Evolutionary conservation across 2,888 invertebrate species (phyloP), one percentile per base, ranked within the genome.

Genomic region (Crematogaster levior): DNA sequence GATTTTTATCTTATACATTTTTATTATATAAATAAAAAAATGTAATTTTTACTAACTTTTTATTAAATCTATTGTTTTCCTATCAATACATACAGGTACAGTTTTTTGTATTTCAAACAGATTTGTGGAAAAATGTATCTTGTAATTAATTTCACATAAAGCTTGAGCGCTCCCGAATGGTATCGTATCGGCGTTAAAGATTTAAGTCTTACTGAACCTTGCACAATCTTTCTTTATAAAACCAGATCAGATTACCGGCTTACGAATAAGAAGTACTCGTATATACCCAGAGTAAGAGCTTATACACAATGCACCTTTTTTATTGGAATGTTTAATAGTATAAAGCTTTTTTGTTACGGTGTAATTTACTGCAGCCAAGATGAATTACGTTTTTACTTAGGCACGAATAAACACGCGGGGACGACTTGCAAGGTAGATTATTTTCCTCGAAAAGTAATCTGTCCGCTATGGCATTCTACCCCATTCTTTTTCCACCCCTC

Each of bases 401-500:
- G 48, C 60, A 77, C 58, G 48, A 77, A 80, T 60, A 60, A 75
- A 61, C 43, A 75, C 21, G 34, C 27, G 48, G 40, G 21, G 74
- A 43, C 58, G 81, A 81, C 53, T 46, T 10, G 77, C 61, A 24
- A 34, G 61, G 53, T n/a, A 51, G 46, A 30, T 68, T 82, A 66
- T 68, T 68, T 60, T 51, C 27, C 58, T 43, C 53, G 68, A 77
- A 77, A 77, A 77, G 77, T 77, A 77, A 77, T 77, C 79, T 66
- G 58, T 70, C 51, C 37, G 66, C 48, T 66, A 68, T 51, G 81
- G 68, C 51, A 79, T 65, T 84, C n/a, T 5, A 75, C 83, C 81
- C 83, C 75, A 72, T 83, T 83, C 61, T 58, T 65, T 73, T 82
- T 73, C 68, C 9, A 24, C 53, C 85, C 53, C 63, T 61, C 82